Conservation (phyloP, 2,797 vertebrate genomes). For the Leucoraja ocellata region DNA sequence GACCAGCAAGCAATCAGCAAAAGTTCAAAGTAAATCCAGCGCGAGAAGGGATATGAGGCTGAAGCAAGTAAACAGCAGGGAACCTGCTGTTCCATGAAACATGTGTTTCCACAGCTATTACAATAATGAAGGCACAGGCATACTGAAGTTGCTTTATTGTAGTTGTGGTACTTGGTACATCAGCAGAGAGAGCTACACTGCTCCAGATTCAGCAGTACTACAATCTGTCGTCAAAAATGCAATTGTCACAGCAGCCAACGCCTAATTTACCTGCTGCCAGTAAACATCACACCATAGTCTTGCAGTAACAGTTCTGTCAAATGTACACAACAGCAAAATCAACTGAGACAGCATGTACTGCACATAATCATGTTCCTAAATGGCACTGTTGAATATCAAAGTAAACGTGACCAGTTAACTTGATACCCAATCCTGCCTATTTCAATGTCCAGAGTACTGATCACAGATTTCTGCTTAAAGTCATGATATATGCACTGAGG, state of each 20-base stretch:
- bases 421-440: not conserved
- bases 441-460: slow-evolving; percentile 20
- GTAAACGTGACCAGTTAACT: slow-evolving; percentile 5
- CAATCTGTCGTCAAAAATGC: slow-evolving; percentile 40
- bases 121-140: not conserved
- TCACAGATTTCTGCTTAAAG: not conserved
- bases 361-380: not conserved
- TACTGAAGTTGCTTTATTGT: slow-evolving; percentile 66
- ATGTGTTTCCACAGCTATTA: not conserved
- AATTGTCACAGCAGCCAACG: slow-evolving; percentile 40
- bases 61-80: not conserved
- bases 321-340: slow-evolving; percentile 33
- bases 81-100: not conserved
- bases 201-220: slow-evolving; percentile 52
- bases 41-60: too few relatives aligned
- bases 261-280: slow-evolving; percentile 27
- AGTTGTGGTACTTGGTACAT: slow-evolving; percentile 70
- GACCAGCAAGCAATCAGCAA: too few relatives aligned
- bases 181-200: slow-evolving; percentile 59
- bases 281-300: slow-evolving; percentile 36
- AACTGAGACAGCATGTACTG: not conserved
- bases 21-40: too few relatives aligned
- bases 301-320: slow-evolving; percentile 32
- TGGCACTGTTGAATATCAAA: slow-evolving; percentile 3
- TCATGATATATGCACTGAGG: not conserved